Evolutionary conservation across 2,797 vertebrate genomes (phyloP), one percentile per base, ranked within the genome.

Genomic region (Luscinia megarhynchos): DNA sequence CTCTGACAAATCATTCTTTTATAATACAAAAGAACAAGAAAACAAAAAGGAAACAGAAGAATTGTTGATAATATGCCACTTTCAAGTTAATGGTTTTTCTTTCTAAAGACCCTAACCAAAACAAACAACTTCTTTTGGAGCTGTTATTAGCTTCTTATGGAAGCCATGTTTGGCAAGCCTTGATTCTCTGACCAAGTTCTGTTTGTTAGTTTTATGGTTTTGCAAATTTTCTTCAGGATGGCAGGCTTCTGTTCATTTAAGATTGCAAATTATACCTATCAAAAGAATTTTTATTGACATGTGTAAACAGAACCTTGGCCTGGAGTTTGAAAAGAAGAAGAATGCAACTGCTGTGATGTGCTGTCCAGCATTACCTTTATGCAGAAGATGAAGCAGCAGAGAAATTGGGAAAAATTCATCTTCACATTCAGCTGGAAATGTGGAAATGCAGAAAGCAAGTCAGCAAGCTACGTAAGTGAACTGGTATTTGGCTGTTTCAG

Each of bases 401-500:
- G 58, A 54, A 85, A 54, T 5, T 58, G 38, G 34, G 34, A 67
- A 67, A 82, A 89, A 19, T 43, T 36, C 29, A 46, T 63, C 61
- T 82, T 82, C 61, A 51, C 13, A 8, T 91, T 78, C 40, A 81
- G 4, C 54, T 84, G 45, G 54, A 87, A 93, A 41, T n/a, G 14
- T 91, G 66, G 75, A 87, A 94, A 59, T 78, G 48, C 53, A 90
- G 77, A 86, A 94, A 53, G 12, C 32, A 79, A 84, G 83, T 81
- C 43, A 38, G 40, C 51, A 79, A 21, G 26, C 73, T 62, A n/a
- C 6, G 17, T 74, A 68, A 84, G 57, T 46, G 61, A 72, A 46
- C 20, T 19, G 50, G 20, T 87, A 66, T 86, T 96, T 58, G 51
- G 13, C 78, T 79, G n/a, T 87, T 93, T 87, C 75, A 80, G 21